Base-by-base conservation (phyloP, 2,888 invertebrate genomes). In the Drosophila infuscata region DNA sequence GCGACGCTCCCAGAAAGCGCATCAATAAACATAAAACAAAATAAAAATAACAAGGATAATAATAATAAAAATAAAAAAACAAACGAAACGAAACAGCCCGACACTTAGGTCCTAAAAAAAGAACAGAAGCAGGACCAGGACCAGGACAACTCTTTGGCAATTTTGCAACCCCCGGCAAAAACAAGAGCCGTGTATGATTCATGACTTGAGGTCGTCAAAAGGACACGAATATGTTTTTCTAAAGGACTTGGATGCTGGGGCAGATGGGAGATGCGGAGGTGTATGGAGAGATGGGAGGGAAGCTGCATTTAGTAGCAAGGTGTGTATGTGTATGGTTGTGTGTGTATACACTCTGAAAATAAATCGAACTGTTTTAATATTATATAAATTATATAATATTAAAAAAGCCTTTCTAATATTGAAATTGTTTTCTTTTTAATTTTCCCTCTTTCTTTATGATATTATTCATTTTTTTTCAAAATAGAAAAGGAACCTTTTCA, bases 41-140 rank as follows among this genome's bases (percentile, higher is more conserved):
- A 64, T 56, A 76, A 59, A 48, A 68, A 64, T 67, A 64, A 54
- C 36, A 63, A 51, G 65, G 41, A 64, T 48, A 63, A 36, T 51
- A 68, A 56, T 63, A 72, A 66, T 60, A 79, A 65, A 53, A 76
- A 78, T 15, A 46, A 46, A 15, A 7, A 43, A 41, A 15, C 12
- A 41, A 41, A 8, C 38, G 43, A 43, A 43, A 20, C 20, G 46
- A 41, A 43, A 36, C 25, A 53, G 38, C 17, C 20, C 54, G 64
- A 62, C 70, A 68, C 81, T 54, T 57, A 33, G 70, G 81, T 83
- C 76, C 66, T 81, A 74, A 82, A 81, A 82, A 49, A 51, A 11
- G 9, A 36, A 36, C 9, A 58, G 38, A 48, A 35, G 33, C 52
- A 70, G 8, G 4, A 15, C 20, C 46, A 25, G 8, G 25, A 25